A percentile compares a stretch with the other conserved stretches of the same genome.
phyloP scores from a whole-genome alignment of 2,113 vertebrate genomes.

The Argyrosomus japonicus region DNA sequence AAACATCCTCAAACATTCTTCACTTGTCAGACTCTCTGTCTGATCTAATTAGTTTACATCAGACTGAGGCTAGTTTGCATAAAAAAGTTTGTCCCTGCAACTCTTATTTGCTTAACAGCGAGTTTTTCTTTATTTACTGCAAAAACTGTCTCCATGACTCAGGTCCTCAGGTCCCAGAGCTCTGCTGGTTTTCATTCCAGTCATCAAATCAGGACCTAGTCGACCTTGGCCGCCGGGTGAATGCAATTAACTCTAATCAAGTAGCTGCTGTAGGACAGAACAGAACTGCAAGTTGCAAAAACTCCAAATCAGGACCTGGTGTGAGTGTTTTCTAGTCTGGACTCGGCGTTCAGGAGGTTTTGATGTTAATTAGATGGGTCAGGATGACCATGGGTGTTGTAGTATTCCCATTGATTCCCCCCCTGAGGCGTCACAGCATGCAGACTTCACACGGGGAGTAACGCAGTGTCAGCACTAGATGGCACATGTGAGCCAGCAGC shows the following conservation, averaged over 20 bases:
- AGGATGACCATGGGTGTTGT: constrained; percentile 26
- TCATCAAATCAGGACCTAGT: neutral
- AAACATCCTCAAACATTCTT: neutral
- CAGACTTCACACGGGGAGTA: neutral
- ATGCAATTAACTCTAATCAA: constrained; percentile 12
- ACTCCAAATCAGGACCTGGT: too few species aligned
- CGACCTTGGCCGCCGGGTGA: constrained; percentile 1
- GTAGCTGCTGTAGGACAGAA: neutral
- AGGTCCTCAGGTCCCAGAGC: neutral
- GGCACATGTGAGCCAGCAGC: constrained; percentile 21
- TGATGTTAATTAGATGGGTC: constrained; percentile 25
- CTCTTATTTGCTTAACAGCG: neutral
- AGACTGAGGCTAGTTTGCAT: neutral
- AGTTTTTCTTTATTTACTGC: too few species aligned
- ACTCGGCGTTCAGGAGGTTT: neutral
- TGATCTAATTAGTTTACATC: neutral
- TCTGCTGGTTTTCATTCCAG: constrained; percentile 3
- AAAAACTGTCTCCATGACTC: too few species aligned
- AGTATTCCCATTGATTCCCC: constrained; percentile 35
- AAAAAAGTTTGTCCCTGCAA: neutral
- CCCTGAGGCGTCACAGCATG: constrained; percentile 28
- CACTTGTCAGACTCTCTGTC: neutral
- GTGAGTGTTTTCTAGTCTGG: neutral
- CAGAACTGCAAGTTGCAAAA: too few species aligned
- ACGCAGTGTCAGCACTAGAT: constrained; percentile 44